These are phyloP conservation scores for Nudaria mundana DNA, from an alignment of 2,888 invertebrate genomes.

Conservation along the genomic window DNA sequence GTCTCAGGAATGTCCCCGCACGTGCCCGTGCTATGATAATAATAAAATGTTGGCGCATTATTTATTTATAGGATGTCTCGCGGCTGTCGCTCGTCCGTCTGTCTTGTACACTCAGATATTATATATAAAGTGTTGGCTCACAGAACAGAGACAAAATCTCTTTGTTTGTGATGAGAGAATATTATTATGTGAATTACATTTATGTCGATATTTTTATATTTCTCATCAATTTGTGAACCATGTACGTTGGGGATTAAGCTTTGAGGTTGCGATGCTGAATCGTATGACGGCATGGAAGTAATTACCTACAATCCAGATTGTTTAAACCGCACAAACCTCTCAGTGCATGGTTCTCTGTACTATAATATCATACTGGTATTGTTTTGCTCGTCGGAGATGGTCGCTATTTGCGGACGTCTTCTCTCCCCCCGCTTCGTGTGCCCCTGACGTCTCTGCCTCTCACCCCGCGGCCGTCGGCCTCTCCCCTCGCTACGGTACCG, in stretches of 20 bases:
- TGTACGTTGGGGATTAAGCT: neutral
- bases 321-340: conserved; percentile 41
- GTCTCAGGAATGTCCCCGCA: conserved; percentile 70
- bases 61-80: conserved; percentile 79
- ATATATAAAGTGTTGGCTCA: conserved; percentile 48
- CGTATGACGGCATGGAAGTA: conserved; percentile 25
- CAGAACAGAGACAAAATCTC: conserved; percentile 29
- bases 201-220: conserved; percentile 3
- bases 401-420: conserved; percentile 75
- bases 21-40: conserved; percentile 78
- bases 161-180: conserved; percentile 20
- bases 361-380: conserved; percentile 76
- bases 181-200: conserved; percentile 10
- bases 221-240: conserved; percentile 1
- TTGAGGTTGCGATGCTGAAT: neutral
- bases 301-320: conserved; percentile 32
- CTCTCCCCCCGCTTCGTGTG: conserved; percentile 33
- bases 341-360: conserved; percentile 46
- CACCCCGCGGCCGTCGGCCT: conserved; percentile 24
- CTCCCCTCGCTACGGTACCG: conserved; percentile 60
- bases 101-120: conserved; percentile 58
- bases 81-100: conserved; percentile 79
- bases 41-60: conserved; percentile 81
- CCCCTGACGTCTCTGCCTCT: conserved; percentile 12
- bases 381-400: conserved; percentile 74